Base-by-base conservation (phyloP, 2,888 invertebrate genomes). In the Eupithecia tripunctaria region DNA sequence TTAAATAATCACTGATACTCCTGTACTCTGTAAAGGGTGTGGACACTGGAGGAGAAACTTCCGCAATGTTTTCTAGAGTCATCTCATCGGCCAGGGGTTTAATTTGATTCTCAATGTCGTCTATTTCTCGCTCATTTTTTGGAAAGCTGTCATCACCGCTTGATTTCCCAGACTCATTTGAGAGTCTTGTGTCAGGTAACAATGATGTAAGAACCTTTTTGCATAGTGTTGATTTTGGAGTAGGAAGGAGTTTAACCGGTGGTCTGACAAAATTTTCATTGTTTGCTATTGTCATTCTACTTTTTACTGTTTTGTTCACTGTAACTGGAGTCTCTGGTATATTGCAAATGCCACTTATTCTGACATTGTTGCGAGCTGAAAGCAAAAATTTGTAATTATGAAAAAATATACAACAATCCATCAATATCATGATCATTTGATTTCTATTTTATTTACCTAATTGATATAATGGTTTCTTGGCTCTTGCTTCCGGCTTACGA, bases 21-120 rank as follows among this genome's bases (percentile, higher is more conserved):
- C 91, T 86, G 76, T 91, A 91, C 56, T 91, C 87, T 80, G 86
- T 88, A 76, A 93, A 93, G 15, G 93, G 93, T 59, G 92, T 93
- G 0, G 93, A 93, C 8, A 84, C 85, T 0, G 90, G 89, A 38
- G 89, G 91, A 10, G 91, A 86, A 0, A 88, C 83, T 76, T 91
- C 88, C 38, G 84, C 85, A 38, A 89, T 51, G 47, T 51, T 88
- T 29, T 89, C 89, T 66, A 89, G 78, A 25, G 85, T 86, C 18
- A 76, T 79, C 73, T 88, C 85, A 60, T 89, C 82, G 41, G 77
- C 60, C 67, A 87, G 72, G 14, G 79, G 83, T 73, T 85, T 82
- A 3, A 76, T 78, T 76, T 87, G 89, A 62, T 84, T 85, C 70
- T 91, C 90, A 67, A 93, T 90, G 2, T 47, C 2, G 21, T 21